A percentile compares a stretch with the other conserved stretches of the same genome.
Conservation (phyloP, 1,140 invertebrate genomes). For the Drosophila teissieri region DNA sequence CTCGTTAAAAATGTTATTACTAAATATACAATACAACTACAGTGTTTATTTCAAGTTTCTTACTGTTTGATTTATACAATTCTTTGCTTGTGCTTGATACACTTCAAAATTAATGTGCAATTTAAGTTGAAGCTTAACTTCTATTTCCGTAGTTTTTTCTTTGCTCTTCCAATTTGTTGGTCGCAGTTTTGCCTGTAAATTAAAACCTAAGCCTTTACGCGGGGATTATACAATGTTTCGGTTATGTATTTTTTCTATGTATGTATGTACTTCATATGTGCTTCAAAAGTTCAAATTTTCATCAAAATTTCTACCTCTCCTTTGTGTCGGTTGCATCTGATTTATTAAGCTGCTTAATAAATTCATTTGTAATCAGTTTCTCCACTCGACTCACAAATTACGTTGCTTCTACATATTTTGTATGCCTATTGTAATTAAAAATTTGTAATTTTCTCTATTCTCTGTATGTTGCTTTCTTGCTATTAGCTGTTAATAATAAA, state of each 20-base stretch:
- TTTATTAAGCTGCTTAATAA: conserved; percentile 82
- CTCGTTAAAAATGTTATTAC: conserved; percentile 62
- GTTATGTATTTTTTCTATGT: conserved; percentile 32
- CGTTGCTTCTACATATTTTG: conserved; percentile 23
- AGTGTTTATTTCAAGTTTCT: conserved; percentile 57
- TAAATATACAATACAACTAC: conserved; percentile 78
- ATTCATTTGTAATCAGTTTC: conserved; percentile 58
- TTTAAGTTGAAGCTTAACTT: conserved; percentile 73
- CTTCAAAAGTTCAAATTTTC: conserved; percentile 56
- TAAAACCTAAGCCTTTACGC: conserved; percentile 65
- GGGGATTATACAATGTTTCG: conserved; percentile 57
- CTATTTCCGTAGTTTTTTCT: conserved; percentile 44
- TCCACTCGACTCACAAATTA: conserved; percentile 23
- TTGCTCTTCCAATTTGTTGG: conserved; percentile 43
- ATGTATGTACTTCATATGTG: conserved; percentile 64
- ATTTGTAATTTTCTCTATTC: conserved; percentile 40
- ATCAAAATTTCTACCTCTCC: conserved; percentile 20
- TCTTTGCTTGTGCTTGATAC: conserved; percentile 76
- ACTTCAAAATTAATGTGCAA: conserved; percentile 82
- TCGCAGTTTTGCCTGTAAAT: conserved; percentile 68
- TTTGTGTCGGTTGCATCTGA: conserved; percentile 10
- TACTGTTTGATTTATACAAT: conserved; percentile 60
- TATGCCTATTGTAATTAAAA: conserved; percentile 72
- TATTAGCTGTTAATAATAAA: conserved; percentile 50
- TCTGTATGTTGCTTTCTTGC: conserved; percentile 17